phyloP scores from a whole-genome alignment of 2,888 invertebrate species.

The Siphlonurus alternatus region DNA sequence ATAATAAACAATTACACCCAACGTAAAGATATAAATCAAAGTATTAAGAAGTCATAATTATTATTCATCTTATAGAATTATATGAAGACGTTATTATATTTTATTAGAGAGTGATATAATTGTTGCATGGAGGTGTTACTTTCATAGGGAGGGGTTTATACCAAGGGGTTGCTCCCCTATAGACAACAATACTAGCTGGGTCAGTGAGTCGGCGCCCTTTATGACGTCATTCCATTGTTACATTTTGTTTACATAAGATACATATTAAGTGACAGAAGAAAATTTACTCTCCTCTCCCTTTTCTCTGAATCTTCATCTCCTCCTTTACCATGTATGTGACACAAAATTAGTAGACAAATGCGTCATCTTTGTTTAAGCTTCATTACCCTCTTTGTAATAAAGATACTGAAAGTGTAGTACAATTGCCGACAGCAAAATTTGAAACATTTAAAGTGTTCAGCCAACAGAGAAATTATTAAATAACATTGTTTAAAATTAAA shows the following conservation, averaged over 20 bases:
- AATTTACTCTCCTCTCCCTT: neutral
- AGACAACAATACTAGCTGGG: no score
- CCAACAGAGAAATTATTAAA: no score
- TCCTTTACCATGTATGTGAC: neutral
- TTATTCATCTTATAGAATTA: neutral
- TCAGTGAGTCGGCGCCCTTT: no score
- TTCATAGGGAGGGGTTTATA: neutral
- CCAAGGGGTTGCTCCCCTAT: neutral
- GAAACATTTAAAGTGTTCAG: neutral
- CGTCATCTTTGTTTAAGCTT: neutral
- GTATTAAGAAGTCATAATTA: neutral
- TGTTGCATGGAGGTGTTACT: neutral
- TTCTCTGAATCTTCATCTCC: neutral
- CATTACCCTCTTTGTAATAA: neutral
- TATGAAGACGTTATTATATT: neutral
- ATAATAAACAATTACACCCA: no score
- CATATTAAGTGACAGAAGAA: neutral
- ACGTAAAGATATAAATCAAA: neutral
- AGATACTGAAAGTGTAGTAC: no score
- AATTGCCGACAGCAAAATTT: neutral
- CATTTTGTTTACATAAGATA: neutral
- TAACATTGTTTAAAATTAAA: no score
- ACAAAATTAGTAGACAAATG: neutral
- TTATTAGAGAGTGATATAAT: neutral
- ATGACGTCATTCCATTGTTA: neutral